phyloP scores from a whole-genome alignment of 1,140 invertebrate species.

The Pentalonia nigronervosa region DNA sequence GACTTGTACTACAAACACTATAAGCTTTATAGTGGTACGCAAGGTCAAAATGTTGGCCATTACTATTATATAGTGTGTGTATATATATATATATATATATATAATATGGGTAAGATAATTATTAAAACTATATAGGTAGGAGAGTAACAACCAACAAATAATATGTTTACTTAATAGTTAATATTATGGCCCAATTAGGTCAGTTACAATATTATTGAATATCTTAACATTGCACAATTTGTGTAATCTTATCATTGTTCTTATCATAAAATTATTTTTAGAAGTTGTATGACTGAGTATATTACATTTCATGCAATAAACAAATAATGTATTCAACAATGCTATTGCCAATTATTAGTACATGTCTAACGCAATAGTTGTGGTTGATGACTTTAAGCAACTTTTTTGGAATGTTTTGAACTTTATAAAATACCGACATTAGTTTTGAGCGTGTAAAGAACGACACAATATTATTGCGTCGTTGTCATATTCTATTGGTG shows the following conservation, averaged over 20 bases:
- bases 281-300: not conserved
- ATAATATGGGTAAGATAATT: no score
- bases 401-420: not conserved
- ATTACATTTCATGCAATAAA: not conserved
- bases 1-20: no score
- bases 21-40: no score
- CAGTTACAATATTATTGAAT: not conserved
- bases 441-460: not conserved
- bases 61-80: no score
- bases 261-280: conserved; percentile 4
- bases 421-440: not conserved
- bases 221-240: not conserved
- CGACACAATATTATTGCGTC: not conserved
- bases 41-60: no score
- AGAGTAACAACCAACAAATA: no score
- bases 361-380: not conserved
- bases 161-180: no score
- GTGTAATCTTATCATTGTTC: not conserved
- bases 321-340: not conserved
- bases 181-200: no score
- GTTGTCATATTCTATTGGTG: not conserved
- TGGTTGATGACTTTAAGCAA: not conserved
- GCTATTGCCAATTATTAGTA: not conserved
- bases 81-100: no score
- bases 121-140: no score